phyloP scores from a whole-genome alignment of 2,797 vertebrate genomes.

The Leucoraja ocellata region DNA sequence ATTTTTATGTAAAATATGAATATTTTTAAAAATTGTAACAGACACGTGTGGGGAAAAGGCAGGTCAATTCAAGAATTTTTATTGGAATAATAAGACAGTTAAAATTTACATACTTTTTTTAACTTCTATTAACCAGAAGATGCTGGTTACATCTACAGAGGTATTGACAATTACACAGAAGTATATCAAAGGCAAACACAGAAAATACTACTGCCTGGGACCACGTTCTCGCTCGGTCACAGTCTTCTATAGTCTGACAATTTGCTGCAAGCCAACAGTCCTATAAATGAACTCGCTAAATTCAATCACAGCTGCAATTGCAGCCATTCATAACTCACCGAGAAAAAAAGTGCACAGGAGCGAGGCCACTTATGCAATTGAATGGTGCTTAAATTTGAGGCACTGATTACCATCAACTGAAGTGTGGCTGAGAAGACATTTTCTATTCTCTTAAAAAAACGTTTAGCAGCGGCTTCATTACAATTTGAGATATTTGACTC shows the following conservation, averaged over 20 bases:
- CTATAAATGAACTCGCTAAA: not conserved
- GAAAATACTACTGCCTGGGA: constrained; percentile 14
- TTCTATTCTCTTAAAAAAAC: not conserved
- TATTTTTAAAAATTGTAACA: not conserved
- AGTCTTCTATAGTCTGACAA: not conserved
- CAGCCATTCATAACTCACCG: not conserved
- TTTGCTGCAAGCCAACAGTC: not conserved
- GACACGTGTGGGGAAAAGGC: not conserved
- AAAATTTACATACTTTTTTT: constrained; percentile 26
- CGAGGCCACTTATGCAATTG: constrained; percentile 33
- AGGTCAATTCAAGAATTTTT: constrained; percentile 18
- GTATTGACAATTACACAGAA: constrained; percentile 21
- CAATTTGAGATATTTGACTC: constrained; percentile 16
- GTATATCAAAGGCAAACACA: constrained; percentile 7
- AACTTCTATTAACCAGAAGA: constrained; percentile 15
- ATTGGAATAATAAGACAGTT: constrained; percentile 37
- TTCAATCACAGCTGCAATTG: constrained; percentile 16
- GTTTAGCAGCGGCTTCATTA: constrained; percentile 17
- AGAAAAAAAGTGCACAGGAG: constrained; percentile 33
- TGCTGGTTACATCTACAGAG: constrained; percentile 22
- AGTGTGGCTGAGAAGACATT: constrained; percentile 13
- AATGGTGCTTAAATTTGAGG: constrained; percentile 30
- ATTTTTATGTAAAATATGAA: not conserved
- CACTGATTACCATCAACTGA: constrained; percentile 20
- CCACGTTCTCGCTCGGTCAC: not conserved